phyloP scores from a whole-genome alignment of 2,888 invertebrate genomes.

The Saturnia japonica region DNA sequence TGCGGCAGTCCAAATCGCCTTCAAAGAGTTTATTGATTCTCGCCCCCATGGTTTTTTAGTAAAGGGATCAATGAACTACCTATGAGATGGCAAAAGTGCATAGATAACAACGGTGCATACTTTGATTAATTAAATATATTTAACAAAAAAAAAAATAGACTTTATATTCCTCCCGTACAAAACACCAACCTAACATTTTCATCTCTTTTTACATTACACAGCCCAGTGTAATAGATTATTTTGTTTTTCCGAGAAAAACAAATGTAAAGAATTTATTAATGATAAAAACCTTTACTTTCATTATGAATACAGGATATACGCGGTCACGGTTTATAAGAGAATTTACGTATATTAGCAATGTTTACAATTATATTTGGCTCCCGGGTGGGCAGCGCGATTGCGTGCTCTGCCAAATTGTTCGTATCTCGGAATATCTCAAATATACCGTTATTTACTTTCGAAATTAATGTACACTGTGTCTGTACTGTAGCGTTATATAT shows the following conservation, averaged over 20 bases:
- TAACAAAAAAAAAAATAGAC: too few species aligned
- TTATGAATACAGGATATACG: not conserved
- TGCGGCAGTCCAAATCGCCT: too few species aligned
- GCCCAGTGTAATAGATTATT: not conserved
- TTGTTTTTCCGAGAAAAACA: not conserved
- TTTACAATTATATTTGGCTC: constrained; percentile 27
- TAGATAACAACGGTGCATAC: too few species aligned
- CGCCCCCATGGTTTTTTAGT: too few species aligned
- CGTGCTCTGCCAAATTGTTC: constrained; percentile 18
- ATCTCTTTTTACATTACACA: too few species aligned
- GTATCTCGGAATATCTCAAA: constrained; percentile 18
- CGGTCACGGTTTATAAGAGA: constrained; percentile 22
- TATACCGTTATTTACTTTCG: not conserved
- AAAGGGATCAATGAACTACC: too few species aligned
- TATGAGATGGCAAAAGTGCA: too few species aligned
- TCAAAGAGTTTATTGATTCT: too few species aligned
- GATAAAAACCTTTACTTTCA: not conserved
- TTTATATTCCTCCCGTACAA: too few species aligned
- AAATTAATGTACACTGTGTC: not conserved
- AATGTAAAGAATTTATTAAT: not conserved
- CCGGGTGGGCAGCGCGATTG: constrained; percentile 22
- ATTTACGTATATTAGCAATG: constrained; percentile 25
- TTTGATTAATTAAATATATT: too few species aligned
- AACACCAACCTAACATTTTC: too few species aligned
- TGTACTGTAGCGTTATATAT: not conserved